phyloP scores from a whole-genome alignment of 2,113 vertebrate genomes.

The Callocephalon fimbriatum region DNA sequence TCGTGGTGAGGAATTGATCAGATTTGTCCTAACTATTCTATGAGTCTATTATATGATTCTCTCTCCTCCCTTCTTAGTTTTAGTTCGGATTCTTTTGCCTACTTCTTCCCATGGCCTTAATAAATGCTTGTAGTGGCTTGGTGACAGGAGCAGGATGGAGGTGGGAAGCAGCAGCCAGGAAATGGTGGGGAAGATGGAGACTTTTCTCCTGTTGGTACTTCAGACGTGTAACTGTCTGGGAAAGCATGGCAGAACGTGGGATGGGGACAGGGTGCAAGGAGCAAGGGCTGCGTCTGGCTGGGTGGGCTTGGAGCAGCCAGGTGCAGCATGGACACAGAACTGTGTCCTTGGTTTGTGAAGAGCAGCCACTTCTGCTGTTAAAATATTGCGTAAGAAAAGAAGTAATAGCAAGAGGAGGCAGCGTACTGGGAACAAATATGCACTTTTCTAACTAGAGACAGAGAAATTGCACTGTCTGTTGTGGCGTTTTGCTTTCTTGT shows the following conservation, averaged over 20 bases:
- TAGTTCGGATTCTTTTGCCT: neutral
- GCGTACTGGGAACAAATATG: rapidly evolving
- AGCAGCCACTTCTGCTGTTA: neutral
- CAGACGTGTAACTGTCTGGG: neutral
- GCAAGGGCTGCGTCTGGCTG: neutral
- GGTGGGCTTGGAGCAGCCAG: neutral
- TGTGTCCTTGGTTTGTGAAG: neutral
- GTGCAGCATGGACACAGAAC: neutral
- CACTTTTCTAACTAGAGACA: neutral
- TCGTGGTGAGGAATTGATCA: neutral
- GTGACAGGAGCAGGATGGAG: neutral
- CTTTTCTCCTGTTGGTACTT: neutral
- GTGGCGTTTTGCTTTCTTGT: neutral
- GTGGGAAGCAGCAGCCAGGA: neutral
- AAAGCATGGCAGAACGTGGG: neutral
- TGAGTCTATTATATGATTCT: neutral
- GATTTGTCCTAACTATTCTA: neutral
- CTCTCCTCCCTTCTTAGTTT: neutral
- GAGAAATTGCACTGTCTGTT: neutral
- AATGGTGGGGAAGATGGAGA: neutral
- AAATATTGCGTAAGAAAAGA: neutral
- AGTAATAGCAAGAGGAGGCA: neutral
- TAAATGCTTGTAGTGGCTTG: neutral
- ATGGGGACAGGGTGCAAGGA: neutral
- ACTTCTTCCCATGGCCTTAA: neutral